phyloP scores from a whole-genome alignment of 2,888 invertebrate genomes.

The Anaspis maculata region DNA sequence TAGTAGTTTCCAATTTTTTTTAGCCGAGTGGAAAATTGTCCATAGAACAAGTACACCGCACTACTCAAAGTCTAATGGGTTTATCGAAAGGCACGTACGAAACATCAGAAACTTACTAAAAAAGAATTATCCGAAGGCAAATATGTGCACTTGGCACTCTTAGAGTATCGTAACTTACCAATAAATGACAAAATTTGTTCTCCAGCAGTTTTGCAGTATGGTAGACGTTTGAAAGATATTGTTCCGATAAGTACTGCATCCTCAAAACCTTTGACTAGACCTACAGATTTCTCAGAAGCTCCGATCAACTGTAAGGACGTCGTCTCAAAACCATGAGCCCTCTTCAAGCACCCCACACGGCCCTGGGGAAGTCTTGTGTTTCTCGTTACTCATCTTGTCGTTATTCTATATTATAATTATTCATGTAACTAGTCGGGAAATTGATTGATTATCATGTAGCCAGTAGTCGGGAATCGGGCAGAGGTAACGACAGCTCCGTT shows the following conservation, averaged over 20 bases:
- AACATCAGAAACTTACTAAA: slow-evolving; percentile 2
- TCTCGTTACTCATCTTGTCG: too few species aligned
- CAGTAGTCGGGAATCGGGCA: too few species aligned
- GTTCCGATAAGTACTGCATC: neutral
- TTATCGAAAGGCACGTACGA: slow-evolving; percentile 3
- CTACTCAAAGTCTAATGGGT: slow-evolving; percentile 3
- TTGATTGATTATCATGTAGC: too few species aligned
- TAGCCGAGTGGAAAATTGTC: slow-evolving; percentile 1
- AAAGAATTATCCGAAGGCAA: slow-evolving; percentile 11
- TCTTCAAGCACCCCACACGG: too few species aligned
- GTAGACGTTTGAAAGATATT: neutral
- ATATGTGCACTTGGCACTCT: slow-evolving; percentile 15
- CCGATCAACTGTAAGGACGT: too few species aligned
- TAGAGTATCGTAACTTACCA: slow-evolving; percentile 15
- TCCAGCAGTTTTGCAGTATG: neutral
- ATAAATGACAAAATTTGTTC: neutral
- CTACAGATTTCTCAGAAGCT: neutral
- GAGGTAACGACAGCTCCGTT: too few species aligned
- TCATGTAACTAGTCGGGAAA: too few species aligned
- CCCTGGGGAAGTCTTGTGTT: too few species aligned
- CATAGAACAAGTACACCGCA: neutral
- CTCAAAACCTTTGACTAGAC: neutral
- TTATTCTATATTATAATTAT: too few species aligned
- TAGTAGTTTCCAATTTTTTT: slow-evolving; percentile 1
- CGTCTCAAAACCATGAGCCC: too few species aligned